These are phyloP conservation scores for Elegia similella DNA, from an alignment of 2,888 invertebrate species.

Conservation along the genomic window DNA sequence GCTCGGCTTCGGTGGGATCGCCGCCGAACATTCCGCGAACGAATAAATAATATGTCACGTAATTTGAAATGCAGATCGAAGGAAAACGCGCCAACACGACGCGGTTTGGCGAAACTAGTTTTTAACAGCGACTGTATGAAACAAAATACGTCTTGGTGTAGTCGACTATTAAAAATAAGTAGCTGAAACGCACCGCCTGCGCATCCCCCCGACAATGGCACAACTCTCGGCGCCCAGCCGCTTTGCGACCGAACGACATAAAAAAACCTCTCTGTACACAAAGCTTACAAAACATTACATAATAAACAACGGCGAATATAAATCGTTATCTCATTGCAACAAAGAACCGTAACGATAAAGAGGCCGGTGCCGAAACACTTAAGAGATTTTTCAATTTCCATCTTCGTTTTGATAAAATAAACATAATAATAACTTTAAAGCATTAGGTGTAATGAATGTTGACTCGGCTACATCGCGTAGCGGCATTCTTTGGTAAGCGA, in stretches of 20 bases:
- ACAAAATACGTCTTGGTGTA: too few species aligned
- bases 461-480: slow-evolving; percentile 66
- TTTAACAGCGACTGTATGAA: too few species aligned
- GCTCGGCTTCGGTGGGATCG: slow-evolving; percentile 75
- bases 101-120: slow-evolving; percentile 3
- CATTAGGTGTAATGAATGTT: slow-evolving; percentile 71
- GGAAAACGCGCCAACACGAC: slow-evolving; percentile 21
- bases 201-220: slow-evolving; percentile 57
- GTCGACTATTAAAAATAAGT: background rate
- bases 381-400: slow-evolving; percentile 48
- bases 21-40: slow-evolving; percentile 62
- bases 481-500: slow-evolving; percentile 71
- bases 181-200: slow-evolving; percentile 23
- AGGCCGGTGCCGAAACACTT: slow-evolving; percentile 56
- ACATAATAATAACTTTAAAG: slow-evolving; percentile 70
- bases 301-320: slow-evolving; percentile 75
- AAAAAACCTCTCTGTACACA: slow-evolving; percentile 53
- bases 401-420: slow-evolving; percentile 28
- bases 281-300: slow-evolving; percentile 62
- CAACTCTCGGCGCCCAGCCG: slow-evolving; percentile 54
- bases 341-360: slow-evolving; percentile 66
- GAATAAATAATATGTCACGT: slow-evolving; percentile 70
- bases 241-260: slow-evolving; percentile 61
- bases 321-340: slow-evolving; percentile 65
- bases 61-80: slow-evolving; percentile 53